Evolutionary conservation across 2,113 vertebrate species (phyloP).

Genomic region (Bagarius yarrelli): DNA sequence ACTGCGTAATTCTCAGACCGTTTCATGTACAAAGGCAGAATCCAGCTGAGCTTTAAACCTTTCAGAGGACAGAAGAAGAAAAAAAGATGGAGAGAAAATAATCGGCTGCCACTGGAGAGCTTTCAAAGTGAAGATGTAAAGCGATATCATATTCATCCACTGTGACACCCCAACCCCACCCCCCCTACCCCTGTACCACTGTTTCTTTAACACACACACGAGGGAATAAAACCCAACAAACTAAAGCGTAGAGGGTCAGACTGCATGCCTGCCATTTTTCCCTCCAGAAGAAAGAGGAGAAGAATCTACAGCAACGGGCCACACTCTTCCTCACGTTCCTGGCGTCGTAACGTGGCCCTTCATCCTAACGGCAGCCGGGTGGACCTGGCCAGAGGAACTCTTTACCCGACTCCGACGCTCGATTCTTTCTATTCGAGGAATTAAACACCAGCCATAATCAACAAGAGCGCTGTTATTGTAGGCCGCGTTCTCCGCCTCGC

Average conservation of each 20-base stretch:
- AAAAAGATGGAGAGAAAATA: slow-evolving; percentile 47
- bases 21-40: slow-evolving; percentile 66
- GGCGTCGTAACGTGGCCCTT: slow-evolving; percentile 21
- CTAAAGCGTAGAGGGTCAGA: slow-evolving; percentile 69
- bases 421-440: slow-evolving; percentile 33
- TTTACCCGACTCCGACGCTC: slow-evolving; percentile 22
- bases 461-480: slow-evolving; percentile 45
- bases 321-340: slow-evolving; percentile 55
- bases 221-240: slow-evolving; percentile 77
- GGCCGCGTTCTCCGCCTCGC: slow-evolving; percentile 24
- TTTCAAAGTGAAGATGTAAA: slow-evolving; percentile 71
- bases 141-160: slow-evolving; percentile 75
- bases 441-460: slow-evolving; percentile 45
- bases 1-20: slow-evolving; percentile 69
- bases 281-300: slow-evolving; percentile 56
- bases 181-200: background rate
- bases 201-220: slow-evolving; percentile 65
- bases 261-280: slow-evolving; percentile 68
- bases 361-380: slow-evolving; percentile 32
- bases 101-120: slow-evolving; percentile 72
- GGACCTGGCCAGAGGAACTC: slow-evolving; percentile 36
- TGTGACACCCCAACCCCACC: background rate
- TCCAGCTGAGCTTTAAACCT: slow-evolving; percentile 77
- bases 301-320: slow-evolving; percentile 41
- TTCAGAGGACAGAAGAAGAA: slow-evolving; percentile 51